A percentile compares a stretch with the other conserved stretches of the same genome.
Conservation (phyloP, 2,797 vertebrate species). For the Taeniopygia guttata region DNA sequence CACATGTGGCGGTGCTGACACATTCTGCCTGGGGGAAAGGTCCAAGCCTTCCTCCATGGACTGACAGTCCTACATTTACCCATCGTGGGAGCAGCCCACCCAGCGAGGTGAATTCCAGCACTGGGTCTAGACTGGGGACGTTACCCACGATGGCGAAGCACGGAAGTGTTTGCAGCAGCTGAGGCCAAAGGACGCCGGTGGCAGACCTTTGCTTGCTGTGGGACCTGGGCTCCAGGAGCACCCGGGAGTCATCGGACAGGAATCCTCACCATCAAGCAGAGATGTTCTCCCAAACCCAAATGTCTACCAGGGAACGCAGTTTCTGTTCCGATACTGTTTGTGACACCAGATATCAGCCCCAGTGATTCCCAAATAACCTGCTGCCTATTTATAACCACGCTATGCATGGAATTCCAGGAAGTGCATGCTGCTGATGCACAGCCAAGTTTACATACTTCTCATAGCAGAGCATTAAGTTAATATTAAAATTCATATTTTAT, state of each 20-base stretch:
- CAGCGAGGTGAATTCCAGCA: background rate
- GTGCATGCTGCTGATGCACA: background rate
- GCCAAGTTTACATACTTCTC: conserved; percentile 55
- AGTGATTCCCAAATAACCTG: conserved; percentile 37
- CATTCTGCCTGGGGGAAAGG: background rate
- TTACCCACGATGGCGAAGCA: background rate
- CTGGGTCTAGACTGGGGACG: background rate
- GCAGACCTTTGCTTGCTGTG: background rate
- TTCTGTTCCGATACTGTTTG: background rate
- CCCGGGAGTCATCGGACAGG: background rate
- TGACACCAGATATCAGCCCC: background rate
- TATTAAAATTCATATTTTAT: background rate
- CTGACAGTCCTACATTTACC: background rate
- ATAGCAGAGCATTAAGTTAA: conserved; percentile 13
- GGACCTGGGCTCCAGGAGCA: background rate
- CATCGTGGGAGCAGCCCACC: background rate
- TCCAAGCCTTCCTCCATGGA: background rate
- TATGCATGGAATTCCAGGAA: conserved; percentile 38
- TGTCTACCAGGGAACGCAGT: background rate
- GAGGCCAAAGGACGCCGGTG: background rate
- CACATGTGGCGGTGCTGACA: fast-evolving
- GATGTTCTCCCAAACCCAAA: background rate
- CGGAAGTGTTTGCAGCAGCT: fast-evolving
- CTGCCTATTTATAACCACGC: background rate
- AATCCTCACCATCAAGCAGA: background rate